Percentiles rank a stretch among this genome's conserved stretches.
Conservation (phyloP, 2,113 vertebrate species). For the Mormoops blainvillei region DNA sequence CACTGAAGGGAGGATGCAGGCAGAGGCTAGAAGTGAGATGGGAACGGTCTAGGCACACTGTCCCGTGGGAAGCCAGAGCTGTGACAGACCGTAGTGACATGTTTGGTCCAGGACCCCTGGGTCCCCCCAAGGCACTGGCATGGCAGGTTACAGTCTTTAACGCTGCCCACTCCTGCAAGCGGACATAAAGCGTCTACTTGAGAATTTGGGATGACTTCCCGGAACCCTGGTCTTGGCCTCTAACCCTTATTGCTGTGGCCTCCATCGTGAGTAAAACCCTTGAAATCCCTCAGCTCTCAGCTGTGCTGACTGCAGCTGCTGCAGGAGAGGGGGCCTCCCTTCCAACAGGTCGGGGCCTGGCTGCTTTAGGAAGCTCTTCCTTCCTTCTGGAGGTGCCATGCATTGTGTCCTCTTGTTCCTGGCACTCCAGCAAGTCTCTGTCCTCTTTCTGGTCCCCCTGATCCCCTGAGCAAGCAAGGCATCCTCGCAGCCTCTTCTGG, state of each 20-base stretch:
- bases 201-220: background rate
- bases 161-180: background rate
- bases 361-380: background rate
- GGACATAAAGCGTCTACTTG: background rate
- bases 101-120: background rate
- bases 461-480: background rate
- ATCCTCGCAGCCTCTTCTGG: background rate
- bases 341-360: no score
- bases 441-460: background rate
- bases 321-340: background rate
- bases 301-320: background rate
- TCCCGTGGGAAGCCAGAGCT: background rate
- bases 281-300: background rate
- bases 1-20: background rate
- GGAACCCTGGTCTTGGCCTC: background rate
- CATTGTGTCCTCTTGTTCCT: background rate
- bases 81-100: background rate
- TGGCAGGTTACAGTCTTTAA: background rate
- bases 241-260: background rate
- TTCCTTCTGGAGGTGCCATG: background rate
- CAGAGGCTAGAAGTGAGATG: background rate
- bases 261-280: background rate
- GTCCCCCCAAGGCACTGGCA: background rate
- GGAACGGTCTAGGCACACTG: background rate
- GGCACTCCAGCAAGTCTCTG: background rate